A percentile compares a stretch with the other conserved stretches of the same genome.
Evolutionary conservation across 2,888 invertebrate species (phyloP).

Genomic region (Epicampocera succincta): DNA sequence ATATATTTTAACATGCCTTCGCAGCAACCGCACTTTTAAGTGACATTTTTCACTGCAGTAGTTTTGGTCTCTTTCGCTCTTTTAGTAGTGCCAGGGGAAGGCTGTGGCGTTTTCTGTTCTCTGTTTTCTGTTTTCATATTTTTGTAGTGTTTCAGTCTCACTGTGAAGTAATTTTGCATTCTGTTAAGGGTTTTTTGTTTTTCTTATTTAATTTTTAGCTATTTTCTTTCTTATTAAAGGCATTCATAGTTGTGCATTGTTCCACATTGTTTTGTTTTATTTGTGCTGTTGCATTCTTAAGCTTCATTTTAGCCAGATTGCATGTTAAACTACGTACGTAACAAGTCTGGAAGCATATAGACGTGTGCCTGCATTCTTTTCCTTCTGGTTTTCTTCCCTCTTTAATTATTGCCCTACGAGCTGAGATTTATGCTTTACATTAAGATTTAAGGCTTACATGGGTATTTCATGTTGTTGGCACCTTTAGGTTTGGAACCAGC

Average conservation of each 20-base stretch:
- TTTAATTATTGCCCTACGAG: neutral
- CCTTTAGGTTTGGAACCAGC: too few species aligned
- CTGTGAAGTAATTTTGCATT: conserved; percentile 41
- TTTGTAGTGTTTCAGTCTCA: neutral
- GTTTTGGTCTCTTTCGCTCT: conserved; percentile 15
- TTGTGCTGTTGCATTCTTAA: neutral
- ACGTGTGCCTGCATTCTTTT: neutral
- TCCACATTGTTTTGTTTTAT: neutral
- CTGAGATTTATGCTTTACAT: neutral
- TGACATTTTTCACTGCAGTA: conserved; percentile 55
- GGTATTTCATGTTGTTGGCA: too few species aligned
- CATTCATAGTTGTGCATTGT: conserved; percentile 27
- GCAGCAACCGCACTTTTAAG: conserved; percentile 28
- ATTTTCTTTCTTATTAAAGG: neutral
- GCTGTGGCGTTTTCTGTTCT: neutral
- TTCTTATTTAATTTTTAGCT: neutral
- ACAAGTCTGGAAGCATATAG: conserved; percentile 56
- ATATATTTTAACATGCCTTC: conserved; percentile 20
- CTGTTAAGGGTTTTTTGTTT: conserved; percentile 21
- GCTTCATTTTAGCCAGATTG: conserved; percentile 48
- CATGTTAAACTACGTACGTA: conserved; percentile 65
- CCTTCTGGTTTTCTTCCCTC: neutral
- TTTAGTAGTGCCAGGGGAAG: neutral
- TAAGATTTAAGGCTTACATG: neutral
- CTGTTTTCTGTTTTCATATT: neutral